Conservation (phyloP, 2,797 vertebrate genomes). For the Semotilus atromaculatus region DNA sequence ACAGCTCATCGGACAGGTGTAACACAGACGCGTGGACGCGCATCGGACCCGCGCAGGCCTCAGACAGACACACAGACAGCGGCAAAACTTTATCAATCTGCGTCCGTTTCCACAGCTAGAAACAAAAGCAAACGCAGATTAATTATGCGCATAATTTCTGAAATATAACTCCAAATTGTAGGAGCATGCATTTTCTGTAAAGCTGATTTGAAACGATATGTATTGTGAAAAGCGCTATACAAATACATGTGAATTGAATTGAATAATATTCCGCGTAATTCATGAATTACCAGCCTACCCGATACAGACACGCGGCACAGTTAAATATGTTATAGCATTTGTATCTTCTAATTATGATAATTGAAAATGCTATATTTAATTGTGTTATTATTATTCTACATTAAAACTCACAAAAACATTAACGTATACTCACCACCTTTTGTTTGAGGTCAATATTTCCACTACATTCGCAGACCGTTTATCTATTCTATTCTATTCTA, state of each 20-base stretch:
- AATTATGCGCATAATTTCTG: too few species aligned
- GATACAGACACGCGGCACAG: neutral
- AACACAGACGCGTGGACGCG: neutral
- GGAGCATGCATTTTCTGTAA: too few species aligned
- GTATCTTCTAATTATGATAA: neutral
- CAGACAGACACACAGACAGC: neutral
- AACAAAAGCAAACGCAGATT: neutral
- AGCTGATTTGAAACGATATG: too few species aligned
- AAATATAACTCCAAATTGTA: too few species aligned
- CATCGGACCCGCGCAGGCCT: conserved; percentile 17
- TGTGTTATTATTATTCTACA: neutral
- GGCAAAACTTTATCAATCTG: neutral
- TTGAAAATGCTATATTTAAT: neutral
- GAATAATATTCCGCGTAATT: neutral
- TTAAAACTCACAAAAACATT: neutral
- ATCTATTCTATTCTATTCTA: neutral
- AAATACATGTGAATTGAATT: too few species aligned
- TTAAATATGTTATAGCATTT: neutral
- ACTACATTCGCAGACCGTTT: neutral
- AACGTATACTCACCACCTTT: neutral
- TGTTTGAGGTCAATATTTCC: neutral
- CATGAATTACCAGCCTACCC: neutral
- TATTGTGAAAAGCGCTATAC: too few species aligned
- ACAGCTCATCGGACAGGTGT: conserved; percentile 1
- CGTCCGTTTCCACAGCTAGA: neutral